Conservation (phyloP, 1,140 invertebrate species). For the Drosophila ambigua region DNA sequence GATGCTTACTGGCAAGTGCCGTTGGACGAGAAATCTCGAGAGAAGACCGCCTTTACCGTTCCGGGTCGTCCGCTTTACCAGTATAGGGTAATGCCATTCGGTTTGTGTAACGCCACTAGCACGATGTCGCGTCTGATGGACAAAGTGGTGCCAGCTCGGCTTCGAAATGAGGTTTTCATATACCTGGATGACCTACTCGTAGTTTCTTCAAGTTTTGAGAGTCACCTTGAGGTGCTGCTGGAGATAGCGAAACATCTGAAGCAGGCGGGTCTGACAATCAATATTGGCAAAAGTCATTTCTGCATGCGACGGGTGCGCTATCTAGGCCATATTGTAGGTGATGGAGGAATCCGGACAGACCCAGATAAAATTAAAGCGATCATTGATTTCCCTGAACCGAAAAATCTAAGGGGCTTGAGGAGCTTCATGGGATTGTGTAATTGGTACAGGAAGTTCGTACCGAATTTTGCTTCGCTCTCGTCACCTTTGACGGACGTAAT, state of each 20-base stretch:
- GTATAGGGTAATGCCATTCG: slow-evolving; percentile 19
- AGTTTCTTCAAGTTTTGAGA: slow-evolving; percentile 6
- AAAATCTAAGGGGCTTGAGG: background rate
- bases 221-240: background rate
- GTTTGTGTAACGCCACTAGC: slow-evolving; percentile 2
- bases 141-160: background rate
- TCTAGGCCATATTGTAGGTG: background rate
- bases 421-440: slow-evolving; percentile 4
- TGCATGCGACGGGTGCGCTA: background rate
- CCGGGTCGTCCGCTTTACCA: slow-evolving; percentile 9
- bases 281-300: slow-evolving; percentile 12
- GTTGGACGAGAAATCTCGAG: background rate
- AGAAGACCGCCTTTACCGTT: slow-evolving; percentile 13
- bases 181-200: slow-evolving; percentile 12
- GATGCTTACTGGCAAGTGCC: slow-evolving; percentile 8
- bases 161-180: background rate
- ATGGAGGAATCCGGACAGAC: background rate
- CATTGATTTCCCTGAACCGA: background rate
- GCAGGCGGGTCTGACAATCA: slow-evolving; percentile 6
- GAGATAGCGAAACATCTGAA: background rate
- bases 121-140: slow-evolving; percentile 20
- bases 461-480: background rate
- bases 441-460: slow-evolving; percentile 1
- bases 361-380: background rate
- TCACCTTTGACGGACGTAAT: background rate